Evolutionary conservation across 2,113 vertebrate genomes (phyloP).

Genomic region (Limnothrissa miodon): DNA sequence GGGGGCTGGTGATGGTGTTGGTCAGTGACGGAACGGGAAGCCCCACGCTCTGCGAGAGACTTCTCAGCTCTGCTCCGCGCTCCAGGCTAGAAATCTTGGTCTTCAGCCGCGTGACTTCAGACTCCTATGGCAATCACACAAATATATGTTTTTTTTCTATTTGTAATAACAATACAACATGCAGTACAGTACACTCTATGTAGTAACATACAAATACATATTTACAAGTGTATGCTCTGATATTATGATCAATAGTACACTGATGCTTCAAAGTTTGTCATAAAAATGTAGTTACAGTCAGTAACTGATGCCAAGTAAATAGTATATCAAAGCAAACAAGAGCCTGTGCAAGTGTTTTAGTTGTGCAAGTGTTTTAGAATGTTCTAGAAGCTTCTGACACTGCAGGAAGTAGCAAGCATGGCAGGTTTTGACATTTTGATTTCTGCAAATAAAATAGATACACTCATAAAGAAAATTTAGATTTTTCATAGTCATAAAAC

Average conservation of each 20-base stretch:
- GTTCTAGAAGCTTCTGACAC: no score
- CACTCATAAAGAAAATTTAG: not conserved
- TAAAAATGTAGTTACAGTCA: no score
- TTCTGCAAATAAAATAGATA: not conserved
- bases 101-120: constrained; percentile 72
- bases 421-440: not conserved
- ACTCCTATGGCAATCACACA: constrained; percentile 56
- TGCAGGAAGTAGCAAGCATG: not conserved
- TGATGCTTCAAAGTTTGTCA: no score
- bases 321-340: not conserved
- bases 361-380: not conserved
- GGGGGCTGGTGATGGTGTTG: not conserved
- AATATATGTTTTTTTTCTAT: no score
- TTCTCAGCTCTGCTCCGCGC: constrained; percentile 56
- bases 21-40: not conserved
- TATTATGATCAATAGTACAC: no score
- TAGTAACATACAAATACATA: no score
- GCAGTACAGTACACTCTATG: no score
- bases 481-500: not conserved
- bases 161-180: no score
- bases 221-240: no score
- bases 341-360: not conserved
- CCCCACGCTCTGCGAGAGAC: constrained; percentile 25
- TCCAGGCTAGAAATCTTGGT: constrained; percentile 67
- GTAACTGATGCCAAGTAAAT: no score